Evolutionary conservation across 2,888 invertebrate species (phyloP), one percentile per base, ranked within the genome.

Genomic region (Amphipyra berbera): DNA sequence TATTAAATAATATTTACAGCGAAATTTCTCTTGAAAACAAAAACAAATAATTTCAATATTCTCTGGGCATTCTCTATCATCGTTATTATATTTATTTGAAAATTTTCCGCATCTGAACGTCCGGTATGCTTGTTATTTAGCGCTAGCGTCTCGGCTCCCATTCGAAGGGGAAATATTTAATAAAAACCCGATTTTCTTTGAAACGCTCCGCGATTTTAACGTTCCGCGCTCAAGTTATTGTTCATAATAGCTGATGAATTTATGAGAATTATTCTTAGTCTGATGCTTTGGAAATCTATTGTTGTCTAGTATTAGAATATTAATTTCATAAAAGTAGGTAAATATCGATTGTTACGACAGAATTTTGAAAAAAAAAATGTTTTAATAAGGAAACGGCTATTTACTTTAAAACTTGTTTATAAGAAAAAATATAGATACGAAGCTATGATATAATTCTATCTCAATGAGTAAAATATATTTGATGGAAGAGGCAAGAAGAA

Each of bases 31-130:
- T 42, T 7, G 37, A 61, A 77, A 61, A 67, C 47, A 73, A 69
- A 66, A 59, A 73, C 61, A 70, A 73, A 78, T 78, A 77, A 71
- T 79, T 64, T 67, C 73, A 81, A 80, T 80, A 81, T 73, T 68
- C 63, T 42, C 53, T 44, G 52, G 37, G 66, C 50, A 79, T 77
- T 82, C 69, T 73, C 78, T 73, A 81, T 78, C 71, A 77, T 78
- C 78, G 82, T 78, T 83, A 78, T 83, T 82, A 81, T 81, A 83
- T 82, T 81, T 84, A 85, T 84, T 82, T 82, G 80, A 83, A 81
- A 84, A 83, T 78, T 79, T 80, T 71, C 68, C 82, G 79, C 76
- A 63, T 77, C 82, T 78, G 80, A 78, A 74, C 81, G 81, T 74
- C 69, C 72, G 85, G 82, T 78, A 85, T 85, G 74, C 70, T 65